Percentiles rank a stretch among this genome's conserved stretches.
Evolutionary conservation across 2,888 invertebrate species (phyloP).

Genomic region (Camponotus fellah): DNA sequence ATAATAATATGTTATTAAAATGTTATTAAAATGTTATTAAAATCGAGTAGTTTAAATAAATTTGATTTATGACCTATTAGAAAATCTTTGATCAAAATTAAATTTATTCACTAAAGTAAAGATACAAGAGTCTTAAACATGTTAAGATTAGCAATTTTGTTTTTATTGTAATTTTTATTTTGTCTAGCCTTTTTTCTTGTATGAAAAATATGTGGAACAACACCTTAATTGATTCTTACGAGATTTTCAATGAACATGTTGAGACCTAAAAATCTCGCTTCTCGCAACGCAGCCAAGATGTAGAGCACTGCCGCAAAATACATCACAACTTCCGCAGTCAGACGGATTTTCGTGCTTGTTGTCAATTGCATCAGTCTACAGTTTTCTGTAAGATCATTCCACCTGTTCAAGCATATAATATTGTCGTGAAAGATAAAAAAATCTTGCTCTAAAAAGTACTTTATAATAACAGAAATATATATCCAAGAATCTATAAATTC

Average conservation of each 20-base stretch:
- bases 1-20: no score
- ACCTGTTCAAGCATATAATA: slow-evolving; percentile 84
- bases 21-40: no score
- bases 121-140: neutral
- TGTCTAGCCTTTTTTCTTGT: no score
- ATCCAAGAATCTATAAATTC: neutral
- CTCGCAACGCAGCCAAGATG: slow-evolving; percentile 93
- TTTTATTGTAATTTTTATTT: neutral
- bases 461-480: neutral
- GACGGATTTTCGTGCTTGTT: slow-evolving; percentile 89
- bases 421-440: neutral
- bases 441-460: neutral
- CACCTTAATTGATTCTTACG: slow-evolving; percentile 87
- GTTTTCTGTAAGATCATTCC: slow-evolving; percentile 91
- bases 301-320: slow-evolving; percentile 95
- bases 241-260: slow-evolving; percentile 98
- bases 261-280: slow-evolving; percentile 96
- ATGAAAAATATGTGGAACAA: neutral
- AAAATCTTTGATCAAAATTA: neutral
- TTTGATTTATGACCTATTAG: neutral
- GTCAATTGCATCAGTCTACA: slow-evolving; percentile 91
- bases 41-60: neutral
- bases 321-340: slow-evolving; percentile 92
- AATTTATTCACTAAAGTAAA: neutral
- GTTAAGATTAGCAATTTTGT: neutral